Percentiles rank a stretch among this genome's conserved stretches.
These are phyloP conservation scores for Malacosoma neustria DNA, from an alignment of 2,888 invertebrate species.

Conservation along the genomic window DNA sequence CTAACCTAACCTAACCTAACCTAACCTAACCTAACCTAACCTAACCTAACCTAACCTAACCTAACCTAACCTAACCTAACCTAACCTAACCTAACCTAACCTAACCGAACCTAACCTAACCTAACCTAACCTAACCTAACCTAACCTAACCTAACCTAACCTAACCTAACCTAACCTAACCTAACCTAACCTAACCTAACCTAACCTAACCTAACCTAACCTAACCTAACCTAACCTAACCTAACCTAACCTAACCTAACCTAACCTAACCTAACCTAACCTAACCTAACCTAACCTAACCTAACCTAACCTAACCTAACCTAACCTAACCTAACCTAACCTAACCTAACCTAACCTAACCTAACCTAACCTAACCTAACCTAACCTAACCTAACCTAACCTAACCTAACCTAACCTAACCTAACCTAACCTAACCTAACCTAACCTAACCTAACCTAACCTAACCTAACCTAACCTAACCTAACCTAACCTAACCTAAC, in stretches of 20 bases:
- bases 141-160: slow-evolving; percentile 7
- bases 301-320: slow-evolving; percentile 8
- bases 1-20: slow-evolving; percentile 9
- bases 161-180: slow-evolving; percentile 8
- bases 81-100: slow-evolving; percentile 9
- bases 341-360: slow-evolving; percentile 3
- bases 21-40: slow-evolving; percentile 8
- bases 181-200: slow-evolving; percentile 7
- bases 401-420: slow-evolving; percentile 7
- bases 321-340: slow-evolving; percentile 2
- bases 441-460: slow-evolving; percentile 7
- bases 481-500: slow-evolving; percentile 7
- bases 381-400: slow-evolving; percentile 2
- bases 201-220: slow-evolving; percentile 7
- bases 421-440: slow-evolving; percentile 7
- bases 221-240: slow-evolving; percentile 7
- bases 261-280: slow-evolving; percentile 16
- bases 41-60: slow-evolving; percentile 7
- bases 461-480: slow-evolving; percentile 7
- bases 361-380: slow-evolving; percentile 1
- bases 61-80: slow-evolving; percentile 7
- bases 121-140: slow-evolving; percentile 7
- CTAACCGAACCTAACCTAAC: slow-evolving; percentile 8
- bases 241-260: slow-evolving; percentile 13
- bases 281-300: slow-evolving; percentile 12